Conservation (phyloP, 2,113 vertebrate species). For the Paradisaea rubra region DNA sequence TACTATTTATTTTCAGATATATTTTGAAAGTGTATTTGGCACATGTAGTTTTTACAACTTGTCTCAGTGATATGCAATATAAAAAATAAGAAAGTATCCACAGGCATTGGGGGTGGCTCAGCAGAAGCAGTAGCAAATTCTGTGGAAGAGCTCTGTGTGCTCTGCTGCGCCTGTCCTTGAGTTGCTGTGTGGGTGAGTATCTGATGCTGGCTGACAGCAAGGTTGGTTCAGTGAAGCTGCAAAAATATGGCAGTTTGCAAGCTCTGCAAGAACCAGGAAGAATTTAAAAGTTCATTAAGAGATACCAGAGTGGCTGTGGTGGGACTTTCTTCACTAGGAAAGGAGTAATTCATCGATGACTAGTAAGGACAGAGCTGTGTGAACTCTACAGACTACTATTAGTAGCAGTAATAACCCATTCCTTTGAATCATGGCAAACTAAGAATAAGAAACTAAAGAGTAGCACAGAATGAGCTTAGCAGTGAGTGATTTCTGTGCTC, state of each 20-base stretch:
- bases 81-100: background rate
- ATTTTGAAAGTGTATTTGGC: background rate
- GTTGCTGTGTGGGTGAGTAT: background rate
- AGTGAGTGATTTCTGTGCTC: background rate
- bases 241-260: background rate
- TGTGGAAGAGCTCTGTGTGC: background rate
- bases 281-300: background rate
- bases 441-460: background rate
- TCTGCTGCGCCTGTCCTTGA: background rate
- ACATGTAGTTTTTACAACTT: background rate
- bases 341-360: background rate
- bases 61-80: background rate
- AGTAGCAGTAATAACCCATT: background rate
- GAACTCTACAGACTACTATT: background rate
- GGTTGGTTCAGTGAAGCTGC: background rate
- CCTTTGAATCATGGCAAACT: background rate
- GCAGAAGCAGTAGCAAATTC: background rate
- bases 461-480: background rate
- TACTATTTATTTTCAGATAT: background rate
- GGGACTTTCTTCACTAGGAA: background rate
- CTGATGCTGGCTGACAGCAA: background rate
- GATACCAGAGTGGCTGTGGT: background rate
- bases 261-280: background rate
- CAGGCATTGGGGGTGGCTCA: accelerated
- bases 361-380: background rate